Base-by-base conservation (phyloP, 2,888 invertebrate genomes). In the Cancer borealis region DNA sequence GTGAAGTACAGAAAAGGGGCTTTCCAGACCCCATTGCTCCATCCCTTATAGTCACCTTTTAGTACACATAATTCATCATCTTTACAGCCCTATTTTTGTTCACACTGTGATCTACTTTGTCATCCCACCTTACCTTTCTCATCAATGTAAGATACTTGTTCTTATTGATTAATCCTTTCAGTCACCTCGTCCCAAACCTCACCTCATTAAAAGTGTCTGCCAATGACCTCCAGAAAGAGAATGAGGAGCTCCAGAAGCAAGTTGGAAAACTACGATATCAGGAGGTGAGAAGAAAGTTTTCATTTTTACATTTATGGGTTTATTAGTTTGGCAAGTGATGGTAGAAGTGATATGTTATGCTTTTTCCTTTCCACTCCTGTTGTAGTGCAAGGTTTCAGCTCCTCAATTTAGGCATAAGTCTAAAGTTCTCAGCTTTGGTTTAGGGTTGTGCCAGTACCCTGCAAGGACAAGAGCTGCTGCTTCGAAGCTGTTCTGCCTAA, bases 221-320 rank as follows among this genome's bases (percentile, higher is more conserved):
- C 17, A 95, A 95, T 93, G 95, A 95, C 26, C 93, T 95, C 26
- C 93, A 95, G 91, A 47, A 91, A 45, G 93, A 95, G 73, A 95
- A 95, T 91, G 47, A 95, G 45, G 95, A 95, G n/a, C 92, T 95
- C 8, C 90, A 92, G 46, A 92, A 91, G 39, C 88, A 95, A 92
- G 95, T 95, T 73, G 95, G 95, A 2, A 95, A 93, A n/a, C 88
- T 95, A 39, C 95, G 95, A 60, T 95, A 95, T 60, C 95, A 93
- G 88, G 91, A 95, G 92, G 95, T 95, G 73, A 93, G 49, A 84
- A 39, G n/a, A 87, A 8, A 45, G 54, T n/a, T 26, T 30, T 17
- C 14, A 60, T 60, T 60, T 45, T 3, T 49, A 49, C 30, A 26
- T 54, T 21, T 10, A 30, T 39, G 39, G 39, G 39, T 21, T 14